These are phyloP conservation scores for Tamandua tetradactyla DNA, from an alignment of 2,797 vertebrate species.

Conservation along the genomic window DNA sequence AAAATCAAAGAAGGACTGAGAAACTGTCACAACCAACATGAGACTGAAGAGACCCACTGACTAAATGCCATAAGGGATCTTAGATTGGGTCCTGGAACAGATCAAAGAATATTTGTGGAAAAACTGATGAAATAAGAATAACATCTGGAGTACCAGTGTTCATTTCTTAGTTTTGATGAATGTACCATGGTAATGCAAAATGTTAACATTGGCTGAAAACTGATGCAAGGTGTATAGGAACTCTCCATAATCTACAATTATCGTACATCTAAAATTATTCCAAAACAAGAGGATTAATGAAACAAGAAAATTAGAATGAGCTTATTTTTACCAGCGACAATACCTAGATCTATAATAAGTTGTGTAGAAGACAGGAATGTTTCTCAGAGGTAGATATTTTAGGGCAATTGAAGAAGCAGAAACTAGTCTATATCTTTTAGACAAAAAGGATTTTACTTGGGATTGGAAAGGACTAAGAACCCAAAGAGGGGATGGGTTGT, in stretches of 20 bases:
- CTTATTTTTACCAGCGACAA: neutral
- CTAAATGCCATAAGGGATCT: accelerated
- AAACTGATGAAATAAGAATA: neutral
- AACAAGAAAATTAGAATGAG: neutral
- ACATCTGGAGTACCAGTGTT: neutral
- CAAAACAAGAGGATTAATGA: neutral
- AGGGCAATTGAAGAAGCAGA: neutral
- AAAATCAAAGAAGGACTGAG: neutral
- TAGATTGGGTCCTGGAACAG: too few relatives aligned
- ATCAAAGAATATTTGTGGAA: neutral
- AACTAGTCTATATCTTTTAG: neutral
- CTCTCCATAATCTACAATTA: neutral
- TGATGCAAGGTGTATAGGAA: neutral
- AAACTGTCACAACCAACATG: neutral
- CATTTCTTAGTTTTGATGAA: neutral
- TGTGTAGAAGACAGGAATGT: neutral
- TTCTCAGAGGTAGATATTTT: neutral
- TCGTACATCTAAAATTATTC: neutral
- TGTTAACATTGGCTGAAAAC: neutral
- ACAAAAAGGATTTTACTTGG: neutral
- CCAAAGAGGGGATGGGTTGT: neutral
- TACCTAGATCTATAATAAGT: neutral
- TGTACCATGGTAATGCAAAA: neutral
- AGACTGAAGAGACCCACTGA: neutral
- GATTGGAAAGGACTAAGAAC: neutral